These are phyloP conservation scores for Rotaria sp. DNA, from an alignment of 2,888 invertebrate genomes.

Conservation along the genomic window DNA sequence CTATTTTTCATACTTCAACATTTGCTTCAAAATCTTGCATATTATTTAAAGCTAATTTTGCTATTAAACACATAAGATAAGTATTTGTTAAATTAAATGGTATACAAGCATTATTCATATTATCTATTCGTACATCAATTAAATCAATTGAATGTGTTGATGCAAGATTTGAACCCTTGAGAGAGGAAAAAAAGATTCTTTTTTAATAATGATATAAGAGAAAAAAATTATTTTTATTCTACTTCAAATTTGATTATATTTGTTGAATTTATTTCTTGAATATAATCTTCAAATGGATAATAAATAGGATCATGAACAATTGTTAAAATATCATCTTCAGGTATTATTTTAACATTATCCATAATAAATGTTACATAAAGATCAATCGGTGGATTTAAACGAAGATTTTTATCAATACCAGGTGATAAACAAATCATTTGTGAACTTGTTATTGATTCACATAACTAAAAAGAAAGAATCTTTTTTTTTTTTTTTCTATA, in stretches of 20 bases:
- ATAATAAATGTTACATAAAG: neutral
- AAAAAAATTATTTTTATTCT: neutral
- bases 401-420: neutral
- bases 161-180: neutral
- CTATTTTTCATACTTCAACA: neutral
- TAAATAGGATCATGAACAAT: constrained; percentile 19
- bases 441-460: neutral
- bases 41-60: neutral
- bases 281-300: constrained; percentile 12
- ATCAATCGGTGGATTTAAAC: neutral
- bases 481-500: no score
- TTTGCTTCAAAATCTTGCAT: neutral
- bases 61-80: neutral
- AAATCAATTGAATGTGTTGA: constrained; percentile 7
- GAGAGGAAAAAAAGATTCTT: neutral
- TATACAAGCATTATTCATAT: neutral
- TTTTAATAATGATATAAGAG: no score
- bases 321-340: neutral
- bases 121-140: neutral
- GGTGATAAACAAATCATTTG: constrained; percentile 20
- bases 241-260: neutral
- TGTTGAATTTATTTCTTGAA: constrained; percentile 2
- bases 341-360: neutral
- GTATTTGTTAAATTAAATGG: neutral
- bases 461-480: neutral